Evolutionary conservation across 2,113 vertebrate genomes (phyloP).

Genomic region (Myiopsitta monachus): DNA sequence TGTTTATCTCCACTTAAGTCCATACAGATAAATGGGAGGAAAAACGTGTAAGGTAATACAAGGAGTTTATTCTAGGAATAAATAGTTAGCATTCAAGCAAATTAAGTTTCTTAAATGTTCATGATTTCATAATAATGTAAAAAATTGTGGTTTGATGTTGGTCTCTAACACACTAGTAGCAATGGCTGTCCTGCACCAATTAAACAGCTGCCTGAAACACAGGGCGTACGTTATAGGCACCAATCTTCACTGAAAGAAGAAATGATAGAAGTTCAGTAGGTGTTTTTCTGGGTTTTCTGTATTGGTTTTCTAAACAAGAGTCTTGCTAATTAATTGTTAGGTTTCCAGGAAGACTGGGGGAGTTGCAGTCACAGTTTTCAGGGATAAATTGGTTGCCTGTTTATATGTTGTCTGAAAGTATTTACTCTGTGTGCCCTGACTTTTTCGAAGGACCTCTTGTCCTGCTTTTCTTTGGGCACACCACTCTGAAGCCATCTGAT

Average conservation of each 20-base stretch:
- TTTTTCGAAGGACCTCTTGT: background rate
- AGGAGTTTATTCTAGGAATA: background rate
- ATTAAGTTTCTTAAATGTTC: background rate
- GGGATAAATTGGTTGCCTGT: background rate
- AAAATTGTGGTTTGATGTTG: background rate
- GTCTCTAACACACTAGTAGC: background rate
- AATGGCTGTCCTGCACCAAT: background rate
- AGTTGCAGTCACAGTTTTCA: background rate
- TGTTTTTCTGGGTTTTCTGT: background rate
- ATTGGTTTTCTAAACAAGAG: background rate
- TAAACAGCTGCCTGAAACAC: background rate
- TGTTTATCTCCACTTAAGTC: background rate
- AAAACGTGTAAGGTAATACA: background rate
- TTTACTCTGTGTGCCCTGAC: background rate
- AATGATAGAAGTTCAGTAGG: background rate
- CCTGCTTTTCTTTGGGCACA: background rate
- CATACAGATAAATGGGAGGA: background rate
- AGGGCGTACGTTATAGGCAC: background rate
- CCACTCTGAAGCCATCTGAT: conserved; percentile 11
- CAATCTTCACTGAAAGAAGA: background rate
- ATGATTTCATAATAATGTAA: background rate
- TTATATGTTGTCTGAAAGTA: background rate
- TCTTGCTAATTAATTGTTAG: background rate
- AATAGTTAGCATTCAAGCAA: background rate
- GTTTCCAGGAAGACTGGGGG: background rate